A percentile compares a stretch with the other conserved stretches of the same genome.
These are phyloP conservation scores for Meda fulgida DNA, from an alignment of 2,797 vertebrate species.

Conservation along the genomic window DNA sequence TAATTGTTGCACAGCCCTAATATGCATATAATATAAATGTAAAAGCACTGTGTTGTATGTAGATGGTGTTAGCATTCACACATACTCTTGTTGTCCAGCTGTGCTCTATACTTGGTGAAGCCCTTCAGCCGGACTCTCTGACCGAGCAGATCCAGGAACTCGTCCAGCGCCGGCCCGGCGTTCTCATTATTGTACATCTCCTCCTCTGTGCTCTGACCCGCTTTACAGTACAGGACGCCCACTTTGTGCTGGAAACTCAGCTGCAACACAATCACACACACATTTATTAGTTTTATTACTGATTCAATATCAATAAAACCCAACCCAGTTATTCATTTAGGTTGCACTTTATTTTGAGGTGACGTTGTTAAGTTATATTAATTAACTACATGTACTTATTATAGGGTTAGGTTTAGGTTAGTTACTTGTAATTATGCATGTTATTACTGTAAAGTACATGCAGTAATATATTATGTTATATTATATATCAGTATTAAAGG, in stretches of 20 bases:
- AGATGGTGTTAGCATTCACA: neutral
- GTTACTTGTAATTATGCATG: neutral
- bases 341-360: neutral
- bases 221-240: slow-evolving; percentile 95
- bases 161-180: slow-evolving; percentile 90
- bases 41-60: neutral
- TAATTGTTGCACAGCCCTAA: too few relatives aligned
- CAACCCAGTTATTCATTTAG: neutral
- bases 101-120: slow-evolving; percentile 95
- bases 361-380: neutral
- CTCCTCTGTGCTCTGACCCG: slow-evolving; percentile 95
- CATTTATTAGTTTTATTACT: neutral
- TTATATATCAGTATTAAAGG: too few relatives aligned
- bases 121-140: slow-evolving; percentile 94
- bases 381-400: neutral
- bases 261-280: slow-evolving; percentile 76
- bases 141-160: slow-evolving; percentile 95
- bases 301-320: neutral
- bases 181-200: slow-evolving; percentile 99
- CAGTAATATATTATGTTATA: neutral
- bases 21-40: too few relatives aligned
- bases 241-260: slow-evolving; percentile 99
- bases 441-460: neutral
- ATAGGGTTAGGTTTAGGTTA: neutral
- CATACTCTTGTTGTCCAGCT: slow-evolving; percentile 99